A percentile compares a stretch with the other conserved stretches of the same genome.
phyloP scores from a whole-genome alignment of 1,140 invertebrate genomes.

The Nixonia krombeini region DNA sequence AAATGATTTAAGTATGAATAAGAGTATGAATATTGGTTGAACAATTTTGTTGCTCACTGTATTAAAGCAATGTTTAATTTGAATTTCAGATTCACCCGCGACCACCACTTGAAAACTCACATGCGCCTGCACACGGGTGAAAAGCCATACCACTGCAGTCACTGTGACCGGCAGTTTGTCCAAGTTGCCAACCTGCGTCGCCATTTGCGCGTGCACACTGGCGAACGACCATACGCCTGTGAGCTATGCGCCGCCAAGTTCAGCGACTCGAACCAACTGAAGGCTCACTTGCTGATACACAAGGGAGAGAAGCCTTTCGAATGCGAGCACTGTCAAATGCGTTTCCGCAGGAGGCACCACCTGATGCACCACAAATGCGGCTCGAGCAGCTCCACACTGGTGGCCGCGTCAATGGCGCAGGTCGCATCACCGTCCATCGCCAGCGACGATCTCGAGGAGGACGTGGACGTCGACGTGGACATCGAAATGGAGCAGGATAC shows the following conservation, averaged over 20 bases:
- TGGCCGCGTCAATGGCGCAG: constrained; percentile 25
- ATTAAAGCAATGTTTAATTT: no score
- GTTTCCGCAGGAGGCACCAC: constrained; percentile 87
- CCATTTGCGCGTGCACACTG: constrained; percentile 95
- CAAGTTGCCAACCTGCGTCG: constrained; percentile 94
- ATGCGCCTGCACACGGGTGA: constrained; percentile 94
- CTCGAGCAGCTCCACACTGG: constrained; percentile 32
- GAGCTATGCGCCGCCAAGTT: constrained; percentile 90
- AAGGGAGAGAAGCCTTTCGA: constrained; percentile 91
- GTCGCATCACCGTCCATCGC: constrained; percentile 59
- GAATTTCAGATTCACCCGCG: constrained; percentile 88
- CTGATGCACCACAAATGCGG: constrained; percentile 88
- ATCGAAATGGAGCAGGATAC: constrained; percentile 40
- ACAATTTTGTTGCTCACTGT: no score
- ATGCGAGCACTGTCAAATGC: constrained; percentile 81
- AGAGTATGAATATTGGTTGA: no score
- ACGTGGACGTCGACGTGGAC: constrained; percentile 53
- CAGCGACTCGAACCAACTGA: constrained; percentile 95
- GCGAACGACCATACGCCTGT: constrained; percentile 94
- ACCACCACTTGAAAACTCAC: constrained; percentile 95
- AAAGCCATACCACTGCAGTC: constrained; percentile 91
- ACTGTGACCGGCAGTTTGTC: constrained; percentile 93
- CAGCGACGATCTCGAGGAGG: constrained; percentile 63
- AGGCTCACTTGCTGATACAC: constrained; percentile 90
- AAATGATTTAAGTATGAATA: no score